Conservation (phyloP, 2,797 vertebrate species). For the Betta splendens region DNA sequence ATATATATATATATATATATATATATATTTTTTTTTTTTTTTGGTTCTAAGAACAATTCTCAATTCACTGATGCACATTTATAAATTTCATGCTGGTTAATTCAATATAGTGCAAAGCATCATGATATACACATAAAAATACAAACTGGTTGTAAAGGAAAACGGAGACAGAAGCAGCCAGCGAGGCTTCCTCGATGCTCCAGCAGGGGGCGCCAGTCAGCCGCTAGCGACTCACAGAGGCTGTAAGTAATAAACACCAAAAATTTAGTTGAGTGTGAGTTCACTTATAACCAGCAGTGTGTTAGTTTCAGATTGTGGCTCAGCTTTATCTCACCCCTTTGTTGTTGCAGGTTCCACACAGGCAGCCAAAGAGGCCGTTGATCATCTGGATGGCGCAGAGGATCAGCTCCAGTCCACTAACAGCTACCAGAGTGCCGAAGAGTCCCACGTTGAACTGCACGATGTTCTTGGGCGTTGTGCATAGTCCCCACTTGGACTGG, state of each 20-base stretch:
- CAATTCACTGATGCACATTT: not conserved
- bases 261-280: not conserved
- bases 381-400: slow-evolving; percentile 77
- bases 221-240: no score
- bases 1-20: no score
- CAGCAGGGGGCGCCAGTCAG: not conserved
- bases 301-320: not conserved
- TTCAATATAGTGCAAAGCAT: not conserved
- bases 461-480: slow-evolving; percentile 66
- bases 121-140: not conserved
- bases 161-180: not conserved
- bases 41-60: no score
- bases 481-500: slow-evolving; percentile 43
- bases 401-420: slow-evolving; percentile 64
- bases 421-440: slow-evolving; percentile 72
- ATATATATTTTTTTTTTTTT: no score
- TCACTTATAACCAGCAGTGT: no score
- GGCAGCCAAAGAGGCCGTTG: slow-evolving; percentile 79
- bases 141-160: not conserved
- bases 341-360: slow-evolving; percentile 73
- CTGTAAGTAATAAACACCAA: no score
- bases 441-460: slow-evolving; percentile 77
- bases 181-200: not conserved
- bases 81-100: not conserved
- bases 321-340: slow-evolving; percentile 57